Conservation (phyloP, 2,797 vertebrate genomes). For the Melanotaenia boesemani region DNA sequence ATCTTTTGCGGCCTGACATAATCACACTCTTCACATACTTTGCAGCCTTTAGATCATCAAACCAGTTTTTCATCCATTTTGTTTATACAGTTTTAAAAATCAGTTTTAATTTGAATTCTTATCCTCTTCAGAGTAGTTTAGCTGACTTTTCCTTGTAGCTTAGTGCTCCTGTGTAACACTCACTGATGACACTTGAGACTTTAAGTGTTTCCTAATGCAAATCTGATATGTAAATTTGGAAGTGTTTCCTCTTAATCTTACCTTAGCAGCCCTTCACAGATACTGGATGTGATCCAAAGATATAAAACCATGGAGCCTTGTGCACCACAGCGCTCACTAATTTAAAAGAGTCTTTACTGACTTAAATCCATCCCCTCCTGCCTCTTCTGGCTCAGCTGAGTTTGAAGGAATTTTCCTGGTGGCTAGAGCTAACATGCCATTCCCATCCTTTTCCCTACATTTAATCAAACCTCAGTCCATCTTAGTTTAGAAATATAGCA, state of each 20-base stretch:
- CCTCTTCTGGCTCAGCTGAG: background rate
- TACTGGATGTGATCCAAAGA: background rate
- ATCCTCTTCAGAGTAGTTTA: too few species aligned
- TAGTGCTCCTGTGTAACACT: too few species aligned
- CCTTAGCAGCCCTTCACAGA: background rate
- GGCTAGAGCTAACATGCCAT: background rate
- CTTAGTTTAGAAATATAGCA: background rate
- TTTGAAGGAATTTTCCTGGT: conserved; percentile 5
- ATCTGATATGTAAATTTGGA: background rate
- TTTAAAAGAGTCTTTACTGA: background rate
- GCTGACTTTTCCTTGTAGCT: too few species aligned
- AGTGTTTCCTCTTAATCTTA: background rate
- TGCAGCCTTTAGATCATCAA: too few species aligned
- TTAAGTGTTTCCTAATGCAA: too few species aligned
- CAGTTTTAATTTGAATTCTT: too few species aligned
- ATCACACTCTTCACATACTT: too few species aligned
- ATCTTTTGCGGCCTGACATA: too few species aligned
- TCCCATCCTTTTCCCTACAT: background rate
- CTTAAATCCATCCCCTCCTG: background rate
- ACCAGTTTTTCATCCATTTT: too few species aligned
- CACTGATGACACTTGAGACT: too few species aligned
- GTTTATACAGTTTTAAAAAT: too few species aligned
- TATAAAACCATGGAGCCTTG: too few species aligned
- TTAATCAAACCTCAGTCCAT: conserved; percentile 15
- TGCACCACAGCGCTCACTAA: background rate